Conservation (phyloP, 2,888 invertebrate genomes). For the Abscondita cerata region DNA sequence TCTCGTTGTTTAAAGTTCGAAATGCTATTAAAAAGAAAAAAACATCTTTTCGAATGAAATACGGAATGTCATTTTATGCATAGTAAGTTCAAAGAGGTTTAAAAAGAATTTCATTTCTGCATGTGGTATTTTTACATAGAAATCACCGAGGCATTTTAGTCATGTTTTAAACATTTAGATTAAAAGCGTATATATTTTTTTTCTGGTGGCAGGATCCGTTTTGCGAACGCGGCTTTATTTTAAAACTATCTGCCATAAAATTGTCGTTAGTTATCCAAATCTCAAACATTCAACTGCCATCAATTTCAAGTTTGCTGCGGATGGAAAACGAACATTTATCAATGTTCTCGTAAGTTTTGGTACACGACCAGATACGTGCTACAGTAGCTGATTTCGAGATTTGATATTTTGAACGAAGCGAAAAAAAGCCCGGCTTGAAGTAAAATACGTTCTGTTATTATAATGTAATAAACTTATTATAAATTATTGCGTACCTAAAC, state of each 20-base stretch:
- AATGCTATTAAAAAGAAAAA: not conserved
- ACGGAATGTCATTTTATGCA: conserved; percentile 27
- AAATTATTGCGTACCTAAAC: conserved; percentile 1
- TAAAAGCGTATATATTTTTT: conserved; percentile 8
- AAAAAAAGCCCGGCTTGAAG: conserved; percentile 6
- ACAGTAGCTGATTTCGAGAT: conserved; percentile 31
- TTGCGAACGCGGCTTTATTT: conserved; percentile 19
- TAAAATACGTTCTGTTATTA: conserved; percentile 19
- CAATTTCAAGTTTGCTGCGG: conserved; percentile 36
- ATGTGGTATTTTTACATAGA: conserved; percentile 38
- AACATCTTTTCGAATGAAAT: conserved; percentile 3
- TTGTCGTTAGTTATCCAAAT: conserved; percentile 34
- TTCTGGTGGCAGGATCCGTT: conserved; percentile 18
- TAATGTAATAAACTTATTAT: conserved; percentile 6
- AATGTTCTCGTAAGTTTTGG: conserved; percentile 30
- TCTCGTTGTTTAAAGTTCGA: not conserved
- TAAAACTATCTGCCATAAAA: conserved; percentile 35
- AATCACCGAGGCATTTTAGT: conserved; percentile 34
- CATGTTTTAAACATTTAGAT: conserved; percentile 12
- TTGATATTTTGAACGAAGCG: conserved; percentile 32
- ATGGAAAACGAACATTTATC: conserved; percentile 36
- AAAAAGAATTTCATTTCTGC: conserved; percentile 40
- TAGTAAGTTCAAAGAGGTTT: conserved; percentile 17
- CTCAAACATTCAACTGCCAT: conserved; percentile 36
- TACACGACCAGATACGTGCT: conserved; percentile 29